Evolutionary conservation across 2,888 invertebrate species (phyloP).

Genomic region (Coleophora deauratella): DNA sequence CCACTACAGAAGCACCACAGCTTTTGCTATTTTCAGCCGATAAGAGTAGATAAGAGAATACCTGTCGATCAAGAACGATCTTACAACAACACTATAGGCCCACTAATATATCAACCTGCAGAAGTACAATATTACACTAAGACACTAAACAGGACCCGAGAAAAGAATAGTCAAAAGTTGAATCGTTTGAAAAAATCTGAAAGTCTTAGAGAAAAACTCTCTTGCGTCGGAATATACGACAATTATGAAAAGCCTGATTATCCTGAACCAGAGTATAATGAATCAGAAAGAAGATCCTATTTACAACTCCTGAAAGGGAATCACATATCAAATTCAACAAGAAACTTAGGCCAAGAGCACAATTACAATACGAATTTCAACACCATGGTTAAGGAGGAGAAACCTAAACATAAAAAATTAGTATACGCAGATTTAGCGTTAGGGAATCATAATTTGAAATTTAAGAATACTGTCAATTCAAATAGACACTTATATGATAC

Average conservation of each 20-base stretch:
- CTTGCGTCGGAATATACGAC: constrained; percentile 66
- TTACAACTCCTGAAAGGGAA: constrained; percentile 62
- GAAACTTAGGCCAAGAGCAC: constrained; percentile 53
- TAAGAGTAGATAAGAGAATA: constrained; percentile 74
- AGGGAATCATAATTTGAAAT: constrained; percentile 72
- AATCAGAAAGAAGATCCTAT: constrained; percentile 60
- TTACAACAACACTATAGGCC: constrained; percentile 64
- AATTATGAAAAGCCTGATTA: constrained; percentile 65
- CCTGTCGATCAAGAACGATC: constrained; percentile 60
- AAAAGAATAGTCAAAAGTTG: constrained; percentile 60
- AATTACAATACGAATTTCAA: constrained; percentile 48
- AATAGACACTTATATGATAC: constrained; percentile 72
- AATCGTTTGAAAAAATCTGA: constrained; percentile 68
- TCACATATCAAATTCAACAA: constrained; percentile 67
- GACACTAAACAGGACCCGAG: constrained; percentile 63
- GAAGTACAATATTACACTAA: constrained; percentile 63
- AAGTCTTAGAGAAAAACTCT: constrained; percentile 63
- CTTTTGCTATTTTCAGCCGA: constrained; percentile 79
- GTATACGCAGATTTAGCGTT: constrained; percentile 71
- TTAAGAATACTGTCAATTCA: constrained; percentile 73
- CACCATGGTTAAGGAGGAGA: constrained; percentile 54
- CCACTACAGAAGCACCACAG: constrained; percentile 79
- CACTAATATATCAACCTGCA: constrained; percentile 59
- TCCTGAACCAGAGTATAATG: constrained; percentile 60
- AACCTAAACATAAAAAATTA: constrained; percentile 66